A percentile compares a stretch with the other conserved stretches of the same genome.
phyloP scores from a whole-genome alignment of 2,797 vertebrate genomes.

The Rhyacichthys aspro region DNA sequence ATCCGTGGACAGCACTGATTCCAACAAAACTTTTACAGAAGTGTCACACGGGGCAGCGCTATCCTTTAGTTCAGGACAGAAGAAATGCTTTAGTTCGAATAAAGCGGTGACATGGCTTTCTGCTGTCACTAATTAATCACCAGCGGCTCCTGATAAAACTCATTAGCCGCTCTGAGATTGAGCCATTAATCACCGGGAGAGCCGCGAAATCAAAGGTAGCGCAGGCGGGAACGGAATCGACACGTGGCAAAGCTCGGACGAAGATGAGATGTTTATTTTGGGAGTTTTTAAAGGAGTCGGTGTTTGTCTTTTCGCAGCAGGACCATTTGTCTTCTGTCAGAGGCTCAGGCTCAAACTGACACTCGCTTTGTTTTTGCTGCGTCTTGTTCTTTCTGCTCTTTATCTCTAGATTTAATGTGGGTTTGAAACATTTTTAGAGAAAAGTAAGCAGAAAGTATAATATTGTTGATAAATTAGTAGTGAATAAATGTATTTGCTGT shows the following conservation, averaged over 20 bases:
- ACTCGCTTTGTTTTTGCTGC: not conserved
- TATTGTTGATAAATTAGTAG: no score
- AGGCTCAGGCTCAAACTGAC: not conserved
- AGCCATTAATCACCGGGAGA: constrained; percentile 73
- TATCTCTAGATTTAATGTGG: no score
- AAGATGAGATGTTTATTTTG: constrained; percentile 22
- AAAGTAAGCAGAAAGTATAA: no score
- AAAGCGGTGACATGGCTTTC: constrained; percentile 64
- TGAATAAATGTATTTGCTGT: no score
- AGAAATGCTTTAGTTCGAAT: constrained; percentile 58
- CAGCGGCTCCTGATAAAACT: constrained; percentile 75
- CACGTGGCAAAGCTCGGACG: constrained; percentile 21
- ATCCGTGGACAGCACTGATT: constrained; percentile 9
- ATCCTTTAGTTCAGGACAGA: constrained; percentile 37
- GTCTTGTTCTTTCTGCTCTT: no score
- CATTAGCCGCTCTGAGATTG: constrained; percentile 70
- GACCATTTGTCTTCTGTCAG: constrained; percentile 35
- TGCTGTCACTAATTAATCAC: constrained; percentile 78
- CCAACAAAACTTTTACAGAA: constrained; percentile 29
- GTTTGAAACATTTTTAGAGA: no score
- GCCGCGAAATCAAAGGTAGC: constrained; percentile 55
- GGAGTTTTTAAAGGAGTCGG: constrained; percentile 1
- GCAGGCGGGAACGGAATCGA: constrained; percentile 40
- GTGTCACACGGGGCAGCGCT: constrained; percentile 46
- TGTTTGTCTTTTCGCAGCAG: constrained; percentile 31